A percentile compares a stretch with the other conserved stretches of the same genome.
phyloP scores from a whole-genome alignment of 2,797 vertebrate genomes.

The Falco peregrinus region DNA sequence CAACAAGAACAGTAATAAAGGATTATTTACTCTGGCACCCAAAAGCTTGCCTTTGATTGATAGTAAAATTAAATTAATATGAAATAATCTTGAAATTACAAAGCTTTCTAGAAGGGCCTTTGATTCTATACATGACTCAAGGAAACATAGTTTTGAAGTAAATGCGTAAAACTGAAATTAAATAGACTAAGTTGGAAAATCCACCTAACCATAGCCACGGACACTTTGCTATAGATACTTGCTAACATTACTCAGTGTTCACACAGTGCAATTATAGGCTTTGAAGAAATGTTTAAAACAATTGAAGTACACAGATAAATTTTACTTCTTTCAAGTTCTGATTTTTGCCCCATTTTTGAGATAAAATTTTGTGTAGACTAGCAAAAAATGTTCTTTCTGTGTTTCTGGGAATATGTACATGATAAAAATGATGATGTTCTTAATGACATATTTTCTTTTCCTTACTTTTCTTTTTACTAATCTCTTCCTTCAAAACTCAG shows the following conservation, averaged over 20 bases:
- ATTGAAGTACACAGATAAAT: background rate
- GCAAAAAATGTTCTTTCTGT: background rate
- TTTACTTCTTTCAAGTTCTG: background rate
- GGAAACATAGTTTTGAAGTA: constrained; percentile 24
- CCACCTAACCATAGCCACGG: background rate
- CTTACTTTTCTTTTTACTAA: background rate
- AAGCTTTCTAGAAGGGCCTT: constrained; percentile 43
- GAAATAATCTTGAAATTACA: constrained; percentile 61
- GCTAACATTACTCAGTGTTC: background rate
- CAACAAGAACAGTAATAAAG: constrained; percentile 40
- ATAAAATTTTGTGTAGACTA: background rate
- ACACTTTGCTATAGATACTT: background rate
- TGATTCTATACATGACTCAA: constrained; percentile 34
- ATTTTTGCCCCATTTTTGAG: background rate
- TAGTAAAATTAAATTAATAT: constrained; percentile 57
- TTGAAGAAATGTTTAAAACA: background rate
- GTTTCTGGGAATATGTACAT: background rate
- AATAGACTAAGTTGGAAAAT: background rate
- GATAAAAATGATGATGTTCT: background rate
- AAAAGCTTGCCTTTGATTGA: constrained; percentile 42
- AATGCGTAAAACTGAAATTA: constrained; percentile 20
- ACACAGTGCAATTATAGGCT: background rate
- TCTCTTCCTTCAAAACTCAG: background rate
- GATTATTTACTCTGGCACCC: constrained; percentile 37
- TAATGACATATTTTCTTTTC: background rate